Base-by-base conservation (phyloP, 2,888 invertebrate species). In the Scaptodrosophila latifasciaeformis region DNA sequence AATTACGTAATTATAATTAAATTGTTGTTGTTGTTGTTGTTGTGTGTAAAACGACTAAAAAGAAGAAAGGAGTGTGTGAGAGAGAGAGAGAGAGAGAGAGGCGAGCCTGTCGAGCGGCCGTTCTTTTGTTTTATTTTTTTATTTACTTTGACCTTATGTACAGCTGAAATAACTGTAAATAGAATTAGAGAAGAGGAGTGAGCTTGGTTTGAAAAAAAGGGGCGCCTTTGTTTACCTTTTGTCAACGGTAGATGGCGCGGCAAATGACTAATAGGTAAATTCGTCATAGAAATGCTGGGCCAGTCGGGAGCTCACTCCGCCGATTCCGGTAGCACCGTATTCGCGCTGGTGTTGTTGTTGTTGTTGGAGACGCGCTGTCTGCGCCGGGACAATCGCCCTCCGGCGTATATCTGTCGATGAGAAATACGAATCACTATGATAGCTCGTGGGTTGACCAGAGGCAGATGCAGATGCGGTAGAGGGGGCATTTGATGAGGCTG, bases 351-450 rank as follows among this genome's bases (percentile, higher is more conserved):
- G 70, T 66, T n/a, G n/a, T n/a, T n/a, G n/a, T n/a, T n/a, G n/a
- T n/a, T n/a, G n/a, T n/a, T n/a, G n/a, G n/a, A 81, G 55, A 62
- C 82, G 78, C 64, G 83, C 31, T 56, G 57, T 39, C 54, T 70
- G 71, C 74, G 84, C 64, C 60, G 83, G 72, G 67, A 70, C 58
- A 67, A 84, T 56, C 56, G 85, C 80, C 59, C 85, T 79, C 67
- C 85, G 74, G 64, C 84, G 82, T 65, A 85, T 81, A 82, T 86
- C 86, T 81, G 86, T 84, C 71, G 86, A 85, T 61, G 86, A 85
- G 69, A 83, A 85, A 78, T 84, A 80, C 50, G 86, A 85, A 76
- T 86, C 86, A 76, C 82, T 84, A 70, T 81, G 82, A 77, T 82
- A 82, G 65, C 64, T 81, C 69, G 66, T 65, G 66, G 70, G 68